Conservation (phyloP, 2,113 vertebrate species). For the Microcebus tavaratra region DNA sequence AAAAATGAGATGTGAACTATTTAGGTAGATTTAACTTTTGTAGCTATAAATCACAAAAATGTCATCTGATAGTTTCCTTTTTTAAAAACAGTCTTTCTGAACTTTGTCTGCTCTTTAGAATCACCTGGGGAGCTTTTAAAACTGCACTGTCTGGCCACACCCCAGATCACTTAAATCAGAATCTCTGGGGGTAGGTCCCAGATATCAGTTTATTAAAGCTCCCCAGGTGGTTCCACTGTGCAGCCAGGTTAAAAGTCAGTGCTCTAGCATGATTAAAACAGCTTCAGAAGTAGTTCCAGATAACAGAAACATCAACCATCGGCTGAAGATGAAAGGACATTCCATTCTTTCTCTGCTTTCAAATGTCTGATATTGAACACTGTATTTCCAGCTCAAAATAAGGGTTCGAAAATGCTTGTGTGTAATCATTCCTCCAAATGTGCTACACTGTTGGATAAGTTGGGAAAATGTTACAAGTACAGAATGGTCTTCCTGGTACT, state of each 20-base stretch:
- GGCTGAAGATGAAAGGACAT: slow-evolving; percentile 46
- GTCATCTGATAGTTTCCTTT: background rate
- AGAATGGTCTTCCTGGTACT: slow-evolving; percentile 50
- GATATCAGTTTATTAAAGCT: slow-evolving; percentile 55
- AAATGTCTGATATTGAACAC: slow-evolving; percentile 44
- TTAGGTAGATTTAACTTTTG: slow-evolving; percentile 50
- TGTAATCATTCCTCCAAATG: slow-evolving; percentile 43
- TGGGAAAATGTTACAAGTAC: slow-evolving; percentile 67
- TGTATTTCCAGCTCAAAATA: slow-evolving; percentile 58
- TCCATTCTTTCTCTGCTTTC: slow-evolving; percentile 47
- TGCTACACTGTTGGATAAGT: slow-evolving; percentile 69
- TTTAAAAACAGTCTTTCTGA: background rate
- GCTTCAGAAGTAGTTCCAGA: slow-evolving; percentile 54
- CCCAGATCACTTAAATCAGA: slow-evolving; percentile 48
- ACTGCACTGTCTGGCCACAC: slow-evolving; percentile 50
- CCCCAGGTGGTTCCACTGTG: slow-evolving; percentile 8
- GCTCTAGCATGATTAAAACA: slow-evolving; percentile 49
- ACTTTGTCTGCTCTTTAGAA: slow-evolving; percentile 35
- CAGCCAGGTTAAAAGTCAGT: background rate
- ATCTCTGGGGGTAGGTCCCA: slow-evolving; percentile 20
- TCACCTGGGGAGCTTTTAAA: slow-evolving; percentile 58
- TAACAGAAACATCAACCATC: slow-evolving; percentile 44
- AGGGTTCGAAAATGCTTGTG: slow-evolving; percentile 26
- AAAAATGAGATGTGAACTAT: slow-evolving; percentile 18
- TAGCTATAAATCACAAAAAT: slow-evolving; percentile 44